Base-by-base conservation (phyloP, 2,888 invertebrate genomes). In the Euplagia quadripunctaria region DNA sequence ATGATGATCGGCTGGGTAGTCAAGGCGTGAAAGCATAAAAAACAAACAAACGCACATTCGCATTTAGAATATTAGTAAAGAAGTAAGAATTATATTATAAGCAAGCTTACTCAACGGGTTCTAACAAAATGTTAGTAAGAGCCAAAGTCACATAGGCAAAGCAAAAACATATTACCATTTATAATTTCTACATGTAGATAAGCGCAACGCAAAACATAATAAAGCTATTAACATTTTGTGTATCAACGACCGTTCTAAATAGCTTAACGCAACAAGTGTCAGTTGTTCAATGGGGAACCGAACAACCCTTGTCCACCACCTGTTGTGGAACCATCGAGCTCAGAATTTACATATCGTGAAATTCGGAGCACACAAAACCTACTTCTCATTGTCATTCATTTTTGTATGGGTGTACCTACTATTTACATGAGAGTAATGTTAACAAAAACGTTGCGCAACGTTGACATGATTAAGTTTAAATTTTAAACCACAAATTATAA, bases 181-280 rank as follows among this genome's bases (percentile, higher is more conserved):
- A 63, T 61, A 70, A 66, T 43, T 43, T 77, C 51, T 64, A 73
- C 9, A 67, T 72, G 72, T 78, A 83, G 72, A 78, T 81, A 78
- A 77, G 70, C 72, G 20, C 55, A 68, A 70, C 66, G 64, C 64
- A 14, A 55, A 66, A 67, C 78, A 82, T 85, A 87, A 89, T 90
- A 79, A 87, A 88, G 87, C 84, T 82, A 88, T 90, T 86, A 31
- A 85, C 80, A 80, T 83, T n/a, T 85, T 82, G 76, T 80, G 77
- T 82, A 83, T 81, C 71, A 70, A 67, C 66, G 70, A 71, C 73
- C 72, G 75, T 73, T 79, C 79, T 79, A 81, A 83, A 85, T 85
- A 83, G 77, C 78, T 77, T 71, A 74, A 79, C 76, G 91, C 90
- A 93, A 93, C 93, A 93, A 93, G 93, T 93, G 92, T 83, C 86